phyloP scores from a whole-genome alignment of 2,113 vertebrate genomes.

The Xenopus borealis region DNA sequence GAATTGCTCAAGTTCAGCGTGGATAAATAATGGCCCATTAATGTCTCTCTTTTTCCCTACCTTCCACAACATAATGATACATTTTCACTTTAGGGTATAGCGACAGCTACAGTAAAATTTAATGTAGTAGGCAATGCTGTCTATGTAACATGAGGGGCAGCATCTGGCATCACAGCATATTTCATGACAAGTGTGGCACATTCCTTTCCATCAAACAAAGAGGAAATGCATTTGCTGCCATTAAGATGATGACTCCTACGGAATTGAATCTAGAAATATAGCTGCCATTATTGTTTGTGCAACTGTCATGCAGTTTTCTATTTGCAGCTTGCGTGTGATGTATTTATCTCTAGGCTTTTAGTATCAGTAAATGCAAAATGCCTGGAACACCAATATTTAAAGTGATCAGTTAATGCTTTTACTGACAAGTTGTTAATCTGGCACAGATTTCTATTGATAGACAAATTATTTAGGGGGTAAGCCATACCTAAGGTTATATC shows the following conservation, averaged over 20 bases:
- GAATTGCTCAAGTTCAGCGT: not conserved
- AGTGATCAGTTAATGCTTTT: not conserved
- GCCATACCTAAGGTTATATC: too few relatives aligned
- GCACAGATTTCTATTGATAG: too few relatives aligned
- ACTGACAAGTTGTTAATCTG: too few relatives aligned
- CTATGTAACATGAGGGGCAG: not conserved
- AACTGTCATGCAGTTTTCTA: not conserved
- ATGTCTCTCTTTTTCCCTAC: not conserved
- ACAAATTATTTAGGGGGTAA: too few relatives aligned
- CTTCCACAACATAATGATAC: not conserved
- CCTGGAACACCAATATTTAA: not conserved
- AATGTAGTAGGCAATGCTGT: not conserved
- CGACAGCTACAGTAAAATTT: not conserved
- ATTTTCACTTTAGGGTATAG: not conserved
- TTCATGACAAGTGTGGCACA: not conserved
- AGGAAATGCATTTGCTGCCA: not conserved
- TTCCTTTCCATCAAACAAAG: not conserved
- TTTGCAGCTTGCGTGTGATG: not conserved
- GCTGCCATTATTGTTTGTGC: not conserved
- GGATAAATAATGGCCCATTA: not conserved
- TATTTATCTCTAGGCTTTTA: not conserved
- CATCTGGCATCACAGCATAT: not conserved
- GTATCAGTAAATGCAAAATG: not conserved
- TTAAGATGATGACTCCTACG: not conserved
- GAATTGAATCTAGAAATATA: constrained; percentile 3